Evolutionary conservation across 2,113 vertebrate species (phyloP).

Genomic region (Zosterops lateralis): DNA sequence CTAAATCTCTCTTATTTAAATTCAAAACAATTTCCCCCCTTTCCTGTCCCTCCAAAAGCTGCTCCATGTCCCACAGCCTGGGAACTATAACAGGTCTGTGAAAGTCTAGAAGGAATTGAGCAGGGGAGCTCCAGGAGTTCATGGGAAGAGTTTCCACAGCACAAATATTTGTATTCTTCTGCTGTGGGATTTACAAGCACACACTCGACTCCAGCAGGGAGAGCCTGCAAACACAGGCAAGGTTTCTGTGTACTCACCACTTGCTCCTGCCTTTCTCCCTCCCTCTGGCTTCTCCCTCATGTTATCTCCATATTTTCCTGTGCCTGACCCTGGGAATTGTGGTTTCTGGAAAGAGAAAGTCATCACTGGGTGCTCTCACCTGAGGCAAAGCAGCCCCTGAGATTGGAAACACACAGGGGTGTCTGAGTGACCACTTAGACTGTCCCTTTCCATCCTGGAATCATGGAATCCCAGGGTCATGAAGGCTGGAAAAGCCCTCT

Average conservation of each 20-base stretch:
- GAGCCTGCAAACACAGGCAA: background rate
- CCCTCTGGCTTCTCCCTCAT: background rate
- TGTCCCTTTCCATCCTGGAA: background rate
- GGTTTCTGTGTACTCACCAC: background rate
- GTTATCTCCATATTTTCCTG: background rate
- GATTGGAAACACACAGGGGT: too few relatives aligned
- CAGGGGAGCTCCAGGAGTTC: background rate
- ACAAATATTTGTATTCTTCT: slow-evolving; percentile 52
- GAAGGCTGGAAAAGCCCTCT: background rate
- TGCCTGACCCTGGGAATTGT: background rate
- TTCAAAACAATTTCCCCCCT: background rate
- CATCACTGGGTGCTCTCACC: background rate
- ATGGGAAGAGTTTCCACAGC: background rate
- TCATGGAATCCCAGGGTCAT: background rate
- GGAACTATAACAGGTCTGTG: background rate
- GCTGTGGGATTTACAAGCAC: slow-evolving; percentile 19
- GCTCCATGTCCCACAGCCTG: background rate
- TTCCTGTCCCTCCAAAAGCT: background rate
- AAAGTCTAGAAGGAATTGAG: background rate
- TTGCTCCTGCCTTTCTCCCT: background rate
- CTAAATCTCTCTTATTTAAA: background rate
- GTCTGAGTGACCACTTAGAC: background rate
- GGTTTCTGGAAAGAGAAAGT: background rate
- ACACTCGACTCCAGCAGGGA: background rate
- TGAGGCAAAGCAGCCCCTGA: background rate